A percentile compares a stretch with the other conserved stretches of the same genome.
Conservation (phyloP, 2,888 invertebrate genomes). For the Pheosia gnoma region DNA sequence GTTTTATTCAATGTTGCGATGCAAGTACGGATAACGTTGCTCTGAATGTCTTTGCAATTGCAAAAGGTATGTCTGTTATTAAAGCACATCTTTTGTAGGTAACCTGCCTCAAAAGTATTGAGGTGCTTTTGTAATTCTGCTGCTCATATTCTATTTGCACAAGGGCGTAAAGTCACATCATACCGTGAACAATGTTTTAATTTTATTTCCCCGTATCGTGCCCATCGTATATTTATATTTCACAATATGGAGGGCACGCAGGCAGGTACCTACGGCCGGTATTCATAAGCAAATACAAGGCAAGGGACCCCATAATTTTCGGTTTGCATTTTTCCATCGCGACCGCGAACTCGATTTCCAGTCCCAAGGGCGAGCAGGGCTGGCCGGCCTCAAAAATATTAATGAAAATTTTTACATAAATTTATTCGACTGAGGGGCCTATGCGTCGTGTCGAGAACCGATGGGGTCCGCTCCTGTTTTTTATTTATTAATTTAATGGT, state of each 20-base stretch:
- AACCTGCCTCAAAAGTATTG: no score
- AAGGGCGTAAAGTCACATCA: neutral
- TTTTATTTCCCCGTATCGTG: slow-evolving; percentile 70
- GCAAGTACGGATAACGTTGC: neutral
- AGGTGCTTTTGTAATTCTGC: neutral
- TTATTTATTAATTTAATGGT: slow-evolving; percentile 85
- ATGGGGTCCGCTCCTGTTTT: slow-evolving; percentile 78
- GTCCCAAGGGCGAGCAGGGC: slow-evolving; percentile 79
- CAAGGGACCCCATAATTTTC: slow-evolving; percentile 82
- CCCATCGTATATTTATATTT: slow-evolving; percentile 65
- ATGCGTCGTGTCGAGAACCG: slow-evolving; percentile 68
- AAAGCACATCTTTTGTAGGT: no score
- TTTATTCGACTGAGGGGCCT: slow-evolving; percentile 82
- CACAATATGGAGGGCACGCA: slow-evolving; percentile 55
- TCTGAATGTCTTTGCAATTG: neutral
- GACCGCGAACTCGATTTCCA: slow-evolving; percentile 82
- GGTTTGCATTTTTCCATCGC: slow-evolving; percentile 84
- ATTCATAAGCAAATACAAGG: slow-evolving; percentile 84
- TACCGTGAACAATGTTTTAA: slow-evolving; percentile 59
- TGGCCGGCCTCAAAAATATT: slow-evolving; percentile 83
- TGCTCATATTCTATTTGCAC: neutral
- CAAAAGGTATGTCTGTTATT: no score
- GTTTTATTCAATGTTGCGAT: slow-evolving; percentile 6
- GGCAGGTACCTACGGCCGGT: slow-evolving; percentile 65
- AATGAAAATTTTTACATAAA: slow-evolving; percentile 85